Evolutionary conservation across 2,888 invertebrate species (phyloP).

Genomic region (Dusona sp.): DNA sequence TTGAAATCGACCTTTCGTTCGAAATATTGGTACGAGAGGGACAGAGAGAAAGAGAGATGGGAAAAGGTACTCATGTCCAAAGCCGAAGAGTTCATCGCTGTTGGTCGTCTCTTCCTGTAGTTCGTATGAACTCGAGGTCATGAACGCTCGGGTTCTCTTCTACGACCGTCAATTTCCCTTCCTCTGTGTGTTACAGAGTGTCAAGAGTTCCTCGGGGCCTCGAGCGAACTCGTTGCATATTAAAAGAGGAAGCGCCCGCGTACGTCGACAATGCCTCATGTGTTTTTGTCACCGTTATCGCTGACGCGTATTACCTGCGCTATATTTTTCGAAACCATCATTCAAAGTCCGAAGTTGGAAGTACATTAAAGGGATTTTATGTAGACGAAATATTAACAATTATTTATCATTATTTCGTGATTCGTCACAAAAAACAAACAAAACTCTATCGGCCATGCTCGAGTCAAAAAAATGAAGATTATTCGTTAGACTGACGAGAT

Average conservation of each 20-base stretch:
- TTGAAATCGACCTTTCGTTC: neutral
- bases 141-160: slow-evolving; percentile 54
- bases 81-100: slow-evolving; percentile 50
- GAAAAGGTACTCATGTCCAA: slow-evolving; percentile 31
- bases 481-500: neutral
- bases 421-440: neutral
- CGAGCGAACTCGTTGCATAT: slow-evolving; percentile 81
- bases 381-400: neutral
- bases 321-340: neutral
- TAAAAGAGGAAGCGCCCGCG: slow-evolving; percentile 80
- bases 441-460: neutral
- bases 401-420: neutral
- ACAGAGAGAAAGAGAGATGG: slow-evolving; percentile 2
- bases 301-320: slow-evolving; percentile 1
- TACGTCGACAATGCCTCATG: slow-evolving; percentile 69
- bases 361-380: neutral
- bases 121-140: slow-evolving; percentile 67
- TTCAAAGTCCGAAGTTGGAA: slow-evolving; percentile 1
- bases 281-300: slow-evolving; percentile 67
- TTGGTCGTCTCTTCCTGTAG: slow-evolving; percentile 62
- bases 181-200: slow-evolving; percentile 65
- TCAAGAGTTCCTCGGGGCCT: slow-evolving; percentile 75
- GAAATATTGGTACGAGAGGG: neutral
- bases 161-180: slow-evolving; percentile 57
- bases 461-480: neutral